Percentiles rank a stretch among this genome's conserved stretches.
phyloP scores from a whole-genome alignment of 2,113 vertebrate species.

The Melospiza georgiana region DNA sequence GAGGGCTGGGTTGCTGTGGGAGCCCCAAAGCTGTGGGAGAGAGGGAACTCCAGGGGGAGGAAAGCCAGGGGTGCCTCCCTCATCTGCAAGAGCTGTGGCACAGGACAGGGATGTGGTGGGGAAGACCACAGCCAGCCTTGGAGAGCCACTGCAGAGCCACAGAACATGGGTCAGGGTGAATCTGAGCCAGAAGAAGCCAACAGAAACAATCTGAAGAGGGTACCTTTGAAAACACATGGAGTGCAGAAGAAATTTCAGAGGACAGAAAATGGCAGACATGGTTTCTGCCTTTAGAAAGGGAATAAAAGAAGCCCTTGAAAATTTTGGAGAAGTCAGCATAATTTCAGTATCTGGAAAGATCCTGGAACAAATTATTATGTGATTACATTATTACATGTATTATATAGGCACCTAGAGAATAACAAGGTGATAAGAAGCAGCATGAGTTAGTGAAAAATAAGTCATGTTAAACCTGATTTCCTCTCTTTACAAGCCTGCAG shows the following conservation, averaged over 20 bases:
- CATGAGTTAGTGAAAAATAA: not conserved
- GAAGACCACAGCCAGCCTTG: not conserved
- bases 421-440: not conserved
- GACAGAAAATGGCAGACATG: fast-evolving
- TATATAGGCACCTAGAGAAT: not conserved
- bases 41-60: not conserved
- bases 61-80: not conserved
- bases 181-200: not conserved
- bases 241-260: not conserved
- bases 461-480: not conserved
- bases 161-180: not conserved
- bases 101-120: not conserved
- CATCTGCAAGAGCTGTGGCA: not conserved
- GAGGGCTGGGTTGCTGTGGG: not conserved
- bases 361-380: not conserved
- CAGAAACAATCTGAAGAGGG: not conserved
- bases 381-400: not conserved
- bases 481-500: not conserved
- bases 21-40: not conserved
- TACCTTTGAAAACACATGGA: not conserved
- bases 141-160: not conserved
- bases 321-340: not conserved
- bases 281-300: not conserved
- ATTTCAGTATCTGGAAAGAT: not conserved
- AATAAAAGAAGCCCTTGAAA: not conserved